Evolutionary conservation across 2,113 vertebrate species (phyloP).

Genomic region (Anarhynchus alexandrinus): DNA sequence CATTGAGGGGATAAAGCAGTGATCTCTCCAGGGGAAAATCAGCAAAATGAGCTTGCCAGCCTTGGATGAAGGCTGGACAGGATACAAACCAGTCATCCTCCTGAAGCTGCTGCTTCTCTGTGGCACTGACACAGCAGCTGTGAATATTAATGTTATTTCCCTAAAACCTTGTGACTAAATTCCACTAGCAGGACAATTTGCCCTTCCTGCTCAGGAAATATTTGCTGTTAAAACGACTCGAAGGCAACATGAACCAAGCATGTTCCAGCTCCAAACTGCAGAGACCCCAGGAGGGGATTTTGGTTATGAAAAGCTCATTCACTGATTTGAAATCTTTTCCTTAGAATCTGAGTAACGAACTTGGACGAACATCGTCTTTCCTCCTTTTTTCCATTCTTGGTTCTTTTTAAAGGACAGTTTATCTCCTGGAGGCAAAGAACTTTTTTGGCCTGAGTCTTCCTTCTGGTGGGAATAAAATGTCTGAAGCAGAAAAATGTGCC

Average conservation of each 20-base stretch:
- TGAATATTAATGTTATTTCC: slow-evolving; percentile 12
- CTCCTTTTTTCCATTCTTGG: not conserved
- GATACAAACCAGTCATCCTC: slow-evolving; percentile 1
- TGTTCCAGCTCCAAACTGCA: not conserved
- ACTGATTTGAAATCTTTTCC: slow-evolving; percentile 16
- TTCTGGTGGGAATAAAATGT: not conserved
- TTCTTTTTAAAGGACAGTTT: slow-evolving; percentile 49
- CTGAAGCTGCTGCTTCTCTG: not conserved
- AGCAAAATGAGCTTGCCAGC: not conserved
- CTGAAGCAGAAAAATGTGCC: slow-evolving; percentile 23
- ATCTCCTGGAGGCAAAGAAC: not conserved
- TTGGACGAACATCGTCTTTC: not conserved
- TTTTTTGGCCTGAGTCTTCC: not conserved
- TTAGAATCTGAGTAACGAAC: not conserved
- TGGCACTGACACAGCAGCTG: not conserved
- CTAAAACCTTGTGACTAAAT: not conserved
- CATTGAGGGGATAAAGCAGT: not conserved
- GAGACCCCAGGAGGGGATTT: not conserved
- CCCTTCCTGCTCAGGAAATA: not conserved
- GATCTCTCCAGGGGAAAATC: not conserved
- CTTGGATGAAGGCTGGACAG: not conserved
- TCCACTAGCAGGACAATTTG: slow-evolving; percentile 13
- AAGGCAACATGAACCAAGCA: slow-evolving; percentile 21
- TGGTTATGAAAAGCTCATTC: slow-evolving; percentile 32
- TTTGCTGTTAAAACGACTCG: not conserved